Conservation (phyloP, 2,888 invertebrate species). For the Drosophila meridiana region DNA sequence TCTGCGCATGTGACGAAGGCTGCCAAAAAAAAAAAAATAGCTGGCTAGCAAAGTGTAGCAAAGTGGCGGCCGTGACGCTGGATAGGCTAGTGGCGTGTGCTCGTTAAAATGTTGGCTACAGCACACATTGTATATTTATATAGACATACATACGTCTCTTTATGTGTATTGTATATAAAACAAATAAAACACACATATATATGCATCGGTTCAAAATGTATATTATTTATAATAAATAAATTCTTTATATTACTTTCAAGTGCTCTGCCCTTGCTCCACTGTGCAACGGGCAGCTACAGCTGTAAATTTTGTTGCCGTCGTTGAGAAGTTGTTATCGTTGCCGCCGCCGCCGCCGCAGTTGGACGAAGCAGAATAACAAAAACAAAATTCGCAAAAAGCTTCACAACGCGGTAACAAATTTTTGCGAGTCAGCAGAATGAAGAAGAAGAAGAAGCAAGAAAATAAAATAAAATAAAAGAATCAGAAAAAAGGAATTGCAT, state of each 20-base stretch:
- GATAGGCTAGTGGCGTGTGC: constrained; percentile 49
- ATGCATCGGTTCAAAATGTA: background rate
- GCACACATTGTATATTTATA: constrained; percentile 4
- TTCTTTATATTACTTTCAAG: background rate
- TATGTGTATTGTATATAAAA: background rate
- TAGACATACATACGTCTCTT: background rate
- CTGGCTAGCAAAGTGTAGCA: constrained; percentile 52
- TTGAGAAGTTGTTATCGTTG: constrained; percentile 79
- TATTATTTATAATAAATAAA: too few relatives aligned
- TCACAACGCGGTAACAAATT: constrained; percentile 71
- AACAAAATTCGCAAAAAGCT: constrained; percentile 52
- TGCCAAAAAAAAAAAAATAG: constrained; percentile 58
- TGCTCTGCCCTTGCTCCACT: constrained; percentile 50
- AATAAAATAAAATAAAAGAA: constrained; percentile 49
- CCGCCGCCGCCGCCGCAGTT: constrained; percentile 57
- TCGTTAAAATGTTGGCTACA: constrained; percentile 28
- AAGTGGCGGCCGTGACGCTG: constrained; percentile 66
- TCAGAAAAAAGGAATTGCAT: constrained; percentile 76
- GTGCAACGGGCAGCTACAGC: constrained; percentile 71
- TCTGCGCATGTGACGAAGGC: constrained; percentile 68
- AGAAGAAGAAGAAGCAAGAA: constrained; percentile 36
- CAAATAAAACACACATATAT: background rate
- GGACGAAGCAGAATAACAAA: constrained; percentile 59
- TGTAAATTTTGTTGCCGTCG: constrained; percentile 77
- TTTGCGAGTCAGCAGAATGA: constrained; percentile 72